These are phyloP conservation scores for Hipparchia semele DNA, from an alignment of 2,888 invertebrate species.

Conservation along the genomic window DNA sequence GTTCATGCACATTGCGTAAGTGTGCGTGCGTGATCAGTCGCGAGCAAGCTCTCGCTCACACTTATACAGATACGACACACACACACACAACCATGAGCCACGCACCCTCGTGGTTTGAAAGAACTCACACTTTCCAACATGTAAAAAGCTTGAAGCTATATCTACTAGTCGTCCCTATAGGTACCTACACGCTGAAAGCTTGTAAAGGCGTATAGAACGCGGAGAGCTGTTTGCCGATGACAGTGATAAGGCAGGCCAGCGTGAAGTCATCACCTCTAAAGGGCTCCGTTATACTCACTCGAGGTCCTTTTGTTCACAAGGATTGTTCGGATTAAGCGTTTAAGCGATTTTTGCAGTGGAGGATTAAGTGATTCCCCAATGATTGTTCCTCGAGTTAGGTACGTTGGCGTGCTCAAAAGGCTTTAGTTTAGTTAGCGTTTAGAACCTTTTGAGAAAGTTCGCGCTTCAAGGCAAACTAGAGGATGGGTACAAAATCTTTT, in stretches of 20 bases:
- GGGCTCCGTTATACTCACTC: conserved; percentile 39
- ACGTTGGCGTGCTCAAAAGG: conserved; percentile 8
- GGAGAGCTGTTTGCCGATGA: conserved; percentile 47
- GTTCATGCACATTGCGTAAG: no score
- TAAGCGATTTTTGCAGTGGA: conserved; percentile 42
- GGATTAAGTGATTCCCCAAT: conserved; percentile 33
- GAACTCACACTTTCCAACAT: no score
- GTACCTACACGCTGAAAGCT: conserved; percentile 31
- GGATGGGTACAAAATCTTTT: no score
- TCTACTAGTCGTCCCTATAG: neutral
- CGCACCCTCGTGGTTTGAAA: no score
- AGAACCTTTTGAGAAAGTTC: neutral
- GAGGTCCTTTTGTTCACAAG: conserved; percentile 43
- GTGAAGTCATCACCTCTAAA: conserved; percentile 42
- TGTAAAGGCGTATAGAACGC: conserved; percentile 38
- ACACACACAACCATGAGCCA: no score
- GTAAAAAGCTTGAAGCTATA: neutral
- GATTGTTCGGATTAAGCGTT: conserved; percentile 50
- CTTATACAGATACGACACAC: no score
- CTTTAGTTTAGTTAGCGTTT: neutral
- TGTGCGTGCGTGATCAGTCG: no score
- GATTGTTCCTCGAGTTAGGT: conserved; percentile 9
- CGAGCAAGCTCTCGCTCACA: no score
- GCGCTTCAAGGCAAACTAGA: no score
- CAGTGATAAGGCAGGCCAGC: conserved; percentile 49